Base-by-base conservation (phyloP, 2,113 vertebrate species). In the Speoplatyrhinus poulsoni region DNA sequence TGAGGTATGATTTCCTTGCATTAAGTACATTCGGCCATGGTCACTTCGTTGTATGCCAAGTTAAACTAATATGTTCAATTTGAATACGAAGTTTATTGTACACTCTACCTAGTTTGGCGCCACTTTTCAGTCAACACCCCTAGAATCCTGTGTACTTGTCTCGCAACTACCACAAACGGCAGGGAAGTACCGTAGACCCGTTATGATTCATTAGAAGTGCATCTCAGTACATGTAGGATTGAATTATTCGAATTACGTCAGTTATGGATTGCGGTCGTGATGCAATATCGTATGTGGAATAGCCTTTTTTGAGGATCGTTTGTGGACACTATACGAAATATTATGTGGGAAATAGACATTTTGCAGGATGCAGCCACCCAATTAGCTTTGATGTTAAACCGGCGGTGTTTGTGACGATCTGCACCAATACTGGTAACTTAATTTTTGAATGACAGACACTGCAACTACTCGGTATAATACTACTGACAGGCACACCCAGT, bases 41-140 rank as follows among this genome's bases (percentile, higher is more conserved):
- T 6, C 1, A 3, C 17, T 12, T 56, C 17, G 0, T 13, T 61
- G 46, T 41, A 3, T 15, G 13, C 4, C 5, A 62, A 36, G 15
- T 46, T 10, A n/a, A 13, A 3, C 13, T 3, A 0, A 47, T 59
- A 1, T 59, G 11, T 26, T 10, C 4, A 26, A n/a, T 68, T 47
- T 26, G 56, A 59, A 8, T 13, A 17, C 55, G 62, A 76, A 67
- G 82, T 90, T 90, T 88, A 83, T 73, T 65, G 67, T 70, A 64
- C 70, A 62, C 77, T 33, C 72, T 64, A 36, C 32, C 50, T 50
- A 72, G 86, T 90, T 91, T 91, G 90, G 90, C 90, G 90, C 90
- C 90, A 91, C 90, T 91, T 91, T 88, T 87, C 79, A 76, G 88
- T 82, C 73, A 73, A 87, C 89, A 87, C 87, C 84, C 89, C 79